Evolutionary conservation across 2,888 invertebrate species (phyloP).

Genomic region (Troides aeacus): DNA sequence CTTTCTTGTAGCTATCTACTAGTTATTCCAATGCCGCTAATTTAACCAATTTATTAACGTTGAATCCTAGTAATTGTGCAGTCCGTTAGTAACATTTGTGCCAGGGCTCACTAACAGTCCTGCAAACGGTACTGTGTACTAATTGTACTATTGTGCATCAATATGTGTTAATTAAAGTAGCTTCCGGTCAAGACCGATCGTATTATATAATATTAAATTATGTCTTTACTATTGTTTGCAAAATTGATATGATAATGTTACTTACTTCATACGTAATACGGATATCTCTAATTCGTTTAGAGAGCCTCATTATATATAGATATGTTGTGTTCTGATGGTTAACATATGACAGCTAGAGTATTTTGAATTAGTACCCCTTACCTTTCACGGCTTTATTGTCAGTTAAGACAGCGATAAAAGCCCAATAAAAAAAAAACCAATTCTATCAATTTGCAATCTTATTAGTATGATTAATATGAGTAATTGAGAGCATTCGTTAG

Average conservation of each 20-base stretch:
- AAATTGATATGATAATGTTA: no score
- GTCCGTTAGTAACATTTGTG: slow-evolving; percentile 18
- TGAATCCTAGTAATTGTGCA: slow-evolving; percentile 27
- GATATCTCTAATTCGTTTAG: no score
- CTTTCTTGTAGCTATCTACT: slow-evolving; percentile 1
- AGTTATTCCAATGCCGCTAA: slow-evolving; percentile 7
- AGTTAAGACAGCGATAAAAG: no score
- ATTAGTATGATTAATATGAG: background rate
- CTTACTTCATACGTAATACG: no score
- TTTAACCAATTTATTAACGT: slow-evolving; percentile 28
- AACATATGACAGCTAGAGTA: no score
- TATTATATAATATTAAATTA: background rate
- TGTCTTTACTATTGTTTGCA: no score
- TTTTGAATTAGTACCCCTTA: no score
- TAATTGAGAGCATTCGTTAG: background rate
- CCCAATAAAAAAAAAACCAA: no score
- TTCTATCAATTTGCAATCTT: no score
- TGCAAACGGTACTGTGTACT: slow-evolving; percentile 20
- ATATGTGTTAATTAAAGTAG: slow-evolving; percentile 27
- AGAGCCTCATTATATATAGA: no score
- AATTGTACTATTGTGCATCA: slow-evolving; percentile 29
- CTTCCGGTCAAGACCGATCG: slow-evolving; percentile 4
- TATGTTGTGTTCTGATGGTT: no score
- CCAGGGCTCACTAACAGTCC: slow-evolving; percentile 22
- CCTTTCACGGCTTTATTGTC: no score